phyloP scores from a whole-genome alignment of 2,888 invertebrate species.

The Augochlorella aurata region DNA sequence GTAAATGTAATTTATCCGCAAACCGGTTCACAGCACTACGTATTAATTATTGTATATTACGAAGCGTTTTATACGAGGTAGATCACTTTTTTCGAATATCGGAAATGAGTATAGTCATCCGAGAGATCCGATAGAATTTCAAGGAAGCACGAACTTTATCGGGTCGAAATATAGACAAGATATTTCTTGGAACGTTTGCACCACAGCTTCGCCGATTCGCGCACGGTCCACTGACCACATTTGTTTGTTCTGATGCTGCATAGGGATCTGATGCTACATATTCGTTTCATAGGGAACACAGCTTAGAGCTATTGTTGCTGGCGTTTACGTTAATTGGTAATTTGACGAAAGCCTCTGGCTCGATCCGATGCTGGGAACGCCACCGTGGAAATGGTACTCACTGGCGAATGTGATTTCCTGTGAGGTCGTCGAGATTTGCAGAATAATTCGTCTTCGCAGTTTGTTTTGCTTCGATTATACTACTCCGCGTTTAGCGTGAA shows the following conservation, averaged over 20 bases:
- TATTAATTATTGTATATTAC: no score
- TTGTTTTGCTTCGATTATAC: background rate
- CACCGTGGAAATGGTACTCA: slow-evolving; percentile 45
- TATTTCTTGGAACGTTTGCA: background rate
- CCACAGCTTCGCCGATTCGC: background rate
- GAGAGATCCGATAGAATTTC: background rate
- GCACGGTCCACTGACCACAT: slow-evolving; percentile 25
- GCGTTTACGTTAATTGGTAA: slow-evolving; percentile 76
- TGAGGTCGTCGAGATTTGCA: slow-evolving; percentile 45
- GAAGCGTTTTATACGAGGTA: no score
- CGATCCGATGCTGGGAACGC: slow-evolving; percentile 60
- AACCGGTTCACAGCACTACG: no score
- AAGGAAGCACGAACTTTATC: background rate
- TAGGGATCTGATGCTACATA: slow-evolving; percentile 39
- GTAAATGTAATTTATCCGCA: no score
- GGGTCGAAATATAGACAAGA: background rate
- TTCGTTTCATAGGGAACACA: slow-evolving; percentile 68
- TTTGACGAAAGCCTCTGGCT: slow-evolving; percentile 69
- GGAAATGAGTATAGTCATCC: background rate
- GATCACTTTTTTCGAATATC: background rate
- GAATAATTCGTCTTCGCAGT: slow-evolving; percentile 10
- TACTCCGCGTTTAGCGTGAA: no score
- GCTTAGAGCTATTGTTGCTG: slow-evolving; percentile 76
- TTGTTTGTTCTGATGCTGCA: slow-evolving; percentile 50
- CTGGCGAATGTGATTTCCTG: slow-evolving; percentile 50